Evolutionary conservation across 2,797 vertebrate species (phyloP).

Genomic region (Poeciliopsis turneri): DNA sequence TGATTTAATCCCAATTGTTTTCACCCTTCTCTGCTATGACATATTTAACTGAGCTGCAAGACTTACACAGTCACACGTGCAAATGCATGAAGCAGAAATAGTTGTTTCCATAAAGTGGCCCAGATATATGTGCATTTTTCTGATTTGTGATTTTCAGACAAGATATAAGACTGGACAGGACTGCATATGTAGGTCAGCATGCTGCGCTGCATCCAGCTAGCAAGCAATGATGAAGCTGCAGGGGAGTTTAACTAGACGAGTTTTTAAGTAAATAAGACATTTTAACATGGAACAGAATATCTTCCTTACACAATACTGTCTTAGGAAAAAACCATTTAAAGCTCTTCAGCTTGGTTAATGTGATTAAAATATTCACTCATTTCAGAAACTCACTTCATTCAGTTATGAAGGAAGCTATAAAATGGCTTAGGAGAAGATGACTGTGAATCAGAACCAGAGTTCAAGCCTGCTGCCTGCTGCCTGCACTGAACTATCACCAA

Average conservation of each 20-base stretch:
- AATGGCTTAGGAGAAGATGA: too few species aligned
- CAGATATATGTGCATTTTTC: slow-evolving; percentile 5
- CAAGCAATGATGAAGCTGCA: slow-evolving; percentile 17
- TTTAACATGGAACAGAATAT: slow-evolving; percentile 7
- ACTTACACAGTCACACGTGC: not conserved
- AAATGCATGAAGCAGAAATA: not conserved
- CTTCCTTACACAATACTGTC: not conserved
- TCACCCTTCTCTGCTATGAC: slow-evolving; percentile 5
- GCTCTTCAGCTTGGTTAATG: not conserved
- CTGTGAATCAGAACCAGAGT: too few species aligned
- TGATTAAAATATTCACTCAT: not conserved
- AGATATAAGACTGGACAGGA: slow-evolving; percentile 25
- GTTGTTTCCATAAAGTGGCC: slow-evolving; percentile 11
- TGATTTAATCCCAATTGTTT: slow-evolving; percentile 12
- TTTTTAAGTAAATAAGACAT: slow-evolving; percentile 19
- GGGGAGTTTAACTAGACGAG: slow-evolving; percentile 36
- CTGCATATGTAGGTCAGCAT: slow-evolving; percentile 71
- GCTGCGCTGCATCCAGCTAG: slow-evolving; percentile 51
- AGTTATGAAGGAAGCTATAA: not conserved
- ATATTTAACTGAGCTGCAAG: slow-evolving; percentile 7
- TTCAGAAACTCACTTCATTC: not conserved
- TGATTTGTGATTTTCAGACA: slow-evolving; percentile 20
- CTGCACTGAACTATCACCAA: too few species aligned
- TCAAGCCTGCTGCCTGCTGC: too few species aligned
- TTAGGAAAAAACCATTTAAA: not conserved